A percentile compares a stretch with the other conserved stretches of the same genome.
Conservation (phyloP, 2,113 vertebrate genomes). For the Arizona elegans region DNA sequence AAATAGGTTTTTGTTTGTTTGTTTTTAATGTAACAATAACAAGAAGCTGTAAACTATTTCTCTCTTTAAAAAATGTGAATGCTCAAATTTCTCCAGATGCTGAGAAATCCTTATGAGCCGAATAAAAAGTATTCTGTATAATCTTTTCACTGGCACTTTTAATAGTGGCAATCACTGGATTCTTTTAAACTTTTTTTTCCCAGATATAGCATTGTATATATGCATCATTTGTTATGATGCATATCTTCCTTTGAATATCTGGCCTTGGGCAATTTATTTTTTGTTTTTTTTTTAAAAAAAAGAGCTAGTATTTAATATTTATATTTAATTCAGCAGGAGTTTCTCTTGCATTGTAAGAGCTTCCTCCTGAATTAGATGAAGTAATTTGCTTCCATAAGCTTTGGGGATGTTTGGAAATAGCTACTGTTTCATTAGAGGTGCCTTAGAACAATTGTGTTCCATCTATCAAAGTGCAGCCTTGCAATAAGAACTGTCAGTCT, state of each 20-base stretch:
- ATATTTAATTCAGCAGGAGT: neutral
- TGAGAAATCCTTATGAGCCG: neutral
- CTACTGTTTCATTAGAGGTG: neutral
- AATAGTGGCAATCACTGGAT: neutral
- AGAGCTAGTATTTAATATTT: neutral
- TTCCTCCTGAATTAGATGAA: neutral
- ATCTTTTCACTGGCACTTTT: neutral
- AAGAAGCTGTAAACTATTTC: neutral
- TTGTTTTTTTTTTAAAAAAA: neutral
- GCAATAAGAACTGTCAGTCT: slow-evolving; percentile 15
- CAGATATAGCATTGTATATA: neutral
- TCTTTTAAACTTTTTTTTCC: neutral
- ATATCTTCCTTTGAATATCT: neutral
- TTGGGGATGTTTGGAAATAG: neutral
- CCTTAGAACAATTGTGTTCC: neutral
- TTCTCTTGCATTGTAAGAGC: neutral
- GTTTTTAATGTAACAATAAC: neutral
- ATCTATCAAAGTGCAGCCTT: slow-evolving; percentile 12
- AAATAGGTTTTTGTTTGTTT: neutral
- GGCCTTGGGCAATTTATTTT: neutral
- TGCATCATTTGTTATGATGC: neutral
- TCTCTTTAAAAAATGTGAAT: neutral
- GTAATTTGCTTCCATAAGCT: neutral
- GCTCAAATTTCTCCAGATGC: neutral
- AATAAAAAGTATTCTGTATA: neutral